Percentiles rank a stretch among this genome's conserved stretches.
These are phyloP conservation scores for Verasper variegatus DNA, from an alignment of 2,113 vertebrate genomes.

Conservation along the genomic window DNA sequence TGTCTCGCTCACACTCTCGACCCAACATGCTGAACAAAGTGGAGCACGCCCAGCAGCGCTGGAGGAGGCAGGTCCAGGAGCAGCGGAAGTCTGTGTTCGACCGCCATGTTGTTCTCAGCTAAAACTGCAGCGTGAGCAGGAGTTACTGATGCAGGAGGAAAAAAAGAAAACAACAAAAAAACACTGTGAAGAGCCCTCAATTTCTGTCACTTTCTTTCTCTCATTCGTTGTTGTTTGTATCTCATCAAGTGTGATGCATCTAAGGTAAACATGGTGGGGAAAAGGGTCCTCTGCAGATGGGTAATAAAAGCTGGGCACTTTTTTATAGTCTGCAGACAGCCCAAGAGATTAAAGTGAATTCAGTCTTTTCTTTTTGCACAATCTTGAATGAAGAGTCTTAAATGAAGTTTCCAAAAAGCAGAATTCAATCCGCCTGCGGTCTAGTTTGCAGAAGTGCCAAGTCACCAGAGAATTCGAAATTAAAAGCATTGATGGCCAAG, in stretches of 20 bases:
- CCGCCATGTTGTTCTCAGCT: slow-evolving; percentile 97
- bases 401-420: slow-evolving; percentile 20
- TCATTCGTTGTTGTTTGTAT: slow-evolving; percentile 61
- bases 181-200: slow-evolving; percentile 65
- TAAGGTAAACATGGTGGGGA: slow-evolving; percentile 15
- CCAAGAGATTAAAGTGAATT: slow-evolving; percentile 38
- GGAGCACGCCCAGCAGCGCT: slow-evolving; percentile 97
- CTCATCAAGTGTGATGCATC: slow-evolving; percentile 30
- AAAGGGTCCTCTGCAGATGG: slow-evolving; percentile 28
- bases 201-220: slow-evolving; percentile 33
- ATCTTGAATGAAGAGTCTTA: slow-evolving; percentile 30
- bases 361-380: slow-evolving; percentile 39
- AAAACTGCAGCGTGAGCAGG: slow-evolving; percentile 62
- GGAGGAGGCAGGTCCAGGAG: slow-evolving; percentile 97
- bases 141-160: slow-evolving; percentile 29
- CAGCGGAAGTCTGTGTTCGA: slow-evolving; percentile 98
- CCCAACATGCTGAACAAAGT: slow-evolving; percentile 97
- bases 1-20: slow-evolving; percentile 91
- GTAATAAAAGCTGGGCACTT: slow-evolving; percentile 23
- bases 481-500: neutral
- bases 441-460: slow-evolving; percentile 39
- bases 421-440: slow-evolving; percentile 21
- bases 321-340: slow-evolving; percentile 47
- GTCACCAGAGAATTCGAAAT: slow-evolving; percentile 21
- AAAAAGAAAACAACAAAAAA: slow-evolving; percentile 4